Base-by-base conservation (phyloP, 1,140 invertebrate genomes). In the Drosophila ercepeae region DNA sequence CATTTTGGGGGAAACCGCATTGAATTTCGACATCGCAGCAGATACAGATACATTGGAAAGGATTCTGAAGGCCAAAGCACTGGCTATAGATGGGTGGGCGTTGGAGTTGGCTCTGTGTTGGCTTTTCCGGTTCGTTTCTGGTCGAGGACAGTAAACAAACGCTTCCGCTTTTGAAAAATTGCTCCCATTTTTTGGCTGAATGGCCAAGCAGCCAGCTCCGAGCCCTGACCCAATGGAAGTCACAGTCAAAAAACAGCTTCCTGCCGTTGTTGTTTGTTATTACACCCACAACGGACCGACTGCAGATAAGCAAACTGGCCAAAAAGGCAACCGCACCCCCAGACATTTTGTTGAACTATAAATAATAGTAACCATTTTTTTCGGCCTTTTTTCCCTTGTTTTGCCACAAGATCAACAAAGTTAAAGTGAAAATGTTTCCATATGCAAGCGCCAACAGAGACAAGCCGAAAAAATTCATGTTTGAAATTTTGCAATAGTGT, bases 91-190 rank as follows among this genome's bases (percentile, higher is more conserved):
- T 52, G 48, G 59, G 53, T 21, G 51, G 44, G 49, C 23, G 25
- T 18, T 11, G 27, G 27, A 7, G 27, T 7, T 64, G 42, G 48
- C 63, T 18, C n/a, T n/a, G n/a, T n/a, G n/a, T n/a, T n/a, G n/a
- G n/a, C n/a, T n/a, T 46, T 84, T 84, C 75, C 70, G 71, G 51
- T 71, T 78, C 59, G 64, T 58, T 74, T 72, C 57, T 57, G 70
- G 59, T 59, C 58, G 45, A 55, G 61, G 50, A 58, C 55, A 64
- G 69, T 73, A 67, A 67, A 75, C 73, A 86, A 86, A 63, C 81
- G 83, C 78, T 86, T 83, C 81, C 79, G 81, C 57, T 75, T 84
- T 67, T 86, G 81, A 86, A 86, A 78, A 86, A 83, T 83, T 83
- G 81, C 65, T 83, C 34, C 60, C 60, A 75, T 77, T 74, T 79